Conservation (phyloP, 2,797 vertebrate genomes). For the Gallinago nigripennis region DNA sequence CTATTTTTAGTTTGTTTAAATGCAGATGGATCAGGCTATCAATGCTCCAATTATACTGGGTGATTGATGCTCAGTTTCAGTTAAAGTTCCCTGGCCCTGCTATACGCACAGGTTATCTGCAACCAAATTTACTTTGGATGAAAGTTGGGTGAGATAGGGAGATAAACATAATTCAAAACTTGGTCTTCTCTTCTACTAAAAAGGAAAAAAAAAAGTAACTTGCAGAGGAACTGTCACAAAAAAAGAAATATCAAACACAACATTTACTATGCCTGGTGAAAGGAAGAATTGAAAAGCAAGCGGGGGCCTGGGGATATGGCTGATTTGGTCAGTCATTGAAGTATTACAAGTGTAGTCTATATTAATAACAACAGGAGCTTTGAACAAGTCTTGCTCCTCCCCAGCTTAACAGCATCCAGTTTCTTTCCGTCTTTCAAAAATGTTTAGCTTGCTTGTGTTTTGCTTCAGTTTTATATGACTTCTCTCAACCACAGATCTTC, state of each 20-base stretch:
- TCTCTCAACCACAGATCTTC: background rate
- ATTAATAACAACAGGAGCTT: background rate
- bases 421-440: background rate
- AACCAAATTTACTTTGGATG: background rate
- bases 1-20: conserved; percentile 17
- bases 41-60: background rate
- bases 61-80: background rate
- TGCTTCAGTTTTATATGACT: background rate
- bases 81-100: background rate
- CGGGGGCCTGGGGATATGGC: accelerated
- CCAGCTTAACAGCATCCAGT: background rate
- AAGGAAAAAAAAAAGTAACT: background rate
- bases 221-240: background rate
- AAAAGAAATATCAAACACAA: background rate
- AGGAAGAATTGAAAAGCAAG: background rate
- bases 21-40: background rate
- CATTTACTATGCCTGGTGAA: background rate
- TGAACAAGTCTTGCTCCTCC: background rate
- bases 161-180: background rate
- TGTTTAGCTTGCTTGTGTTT: accelerated
- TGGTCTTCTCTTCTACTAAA: background rate
- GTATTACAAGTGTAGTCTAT: background rate
- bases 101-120: background rate
- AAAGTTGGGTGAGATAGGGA: background rate
- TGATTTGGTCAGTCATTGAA: background rate